Evolutionary conservation across 1,140 invertebrate species (phyloP).

Genomic region (Aporrectodea caliginosa): DNA sequence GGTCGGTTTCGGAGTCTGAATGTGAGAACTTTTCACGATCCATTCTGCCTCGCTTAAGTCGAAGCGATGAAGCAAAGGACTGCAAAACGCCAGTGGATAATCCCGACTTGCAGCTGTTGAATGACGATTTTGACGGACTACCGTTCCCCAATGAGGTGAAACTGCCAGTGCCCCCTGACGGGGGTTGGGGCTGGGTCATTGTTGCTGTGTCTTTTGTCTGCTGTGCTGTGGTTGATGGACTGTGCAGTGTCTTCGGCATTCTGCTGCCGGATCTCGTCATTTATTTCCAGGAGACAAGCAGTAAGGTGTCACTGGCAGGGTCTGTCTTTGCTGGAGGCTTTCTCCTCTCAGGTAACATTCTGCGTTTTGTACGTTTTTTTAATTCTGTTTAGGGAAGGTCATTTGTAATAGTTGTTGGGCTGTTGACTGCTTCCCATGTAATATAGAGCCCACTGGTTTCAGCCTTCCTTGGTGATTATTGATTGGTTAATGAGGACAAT

Average conservation of each 20-base stretch:
- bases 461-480: too few species aligned
- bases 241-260: slow-evolving; percentile 75
- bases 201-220: slow-evolving; percentile 73
- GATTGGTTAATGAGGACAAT: too few species aligned
- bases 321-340: slow-evolving; percentile 80
- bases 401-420: too few species aligned
- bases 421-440: too few species aligned
- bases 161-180: slow-evolving; percentile 44
- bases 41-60: neutral
- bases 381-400: too few species aligned
- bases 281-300: slow-evolving; percentile 73
- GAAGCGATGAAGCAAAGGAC: neutral
- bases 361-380: too few species aligned
- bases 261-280: slow-evolving; percentile 72
- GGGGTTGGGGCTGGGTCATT: slow-evolving; percentile 83
- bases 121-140: neutral
- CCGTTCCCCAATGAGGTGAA: neutral
- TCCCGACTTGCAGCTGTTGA: neutral
- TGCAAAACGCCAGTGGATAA: too few species aligned
- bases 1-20: neutral
- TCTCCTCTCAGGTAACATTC: slow-evolving; percentile 74
- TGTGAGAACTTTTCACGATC: neutral
- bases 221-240: slow-evolving; percentile 67
- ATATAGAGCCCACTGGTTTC: too few species aligned
- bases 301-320: slow-evolving; percentile 81